Percentiles rank a stretch among this genome's conserved stretches.
Conservation (phyloP, 2,113 vertebrate genomes). For the Pao palembangensis region DNA sequence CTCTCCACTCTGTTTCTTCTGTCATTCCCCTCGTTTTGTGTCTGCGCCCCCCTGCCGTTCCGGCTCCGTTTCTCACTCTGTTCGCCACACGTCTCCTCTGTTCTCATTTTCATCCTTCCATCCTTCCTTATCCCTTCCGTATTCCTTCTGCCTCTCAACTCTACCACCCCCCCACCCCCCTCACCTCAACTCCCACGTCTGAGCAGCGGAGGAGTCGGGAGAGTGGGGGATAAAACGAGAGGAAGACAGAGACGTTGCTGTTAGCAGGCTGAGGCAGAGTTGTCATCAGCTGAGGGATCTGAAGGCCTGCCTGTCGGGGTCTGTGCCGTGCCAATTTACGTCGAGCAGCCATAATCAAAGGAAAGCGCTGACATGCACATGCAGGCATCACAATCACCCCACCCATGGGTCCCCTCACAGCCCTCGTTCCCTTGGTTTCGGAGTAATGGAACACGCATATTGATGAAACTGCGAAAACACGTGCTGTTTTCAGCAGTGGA, state of each 20-base stretch:
- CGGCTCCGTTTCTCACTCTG: conserved; percentile 36
- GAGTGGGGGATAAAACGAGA: conserved; percentile 50
- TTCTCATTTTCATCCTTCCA: conserved; percentile 41
- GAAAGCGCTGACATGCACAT: conserved; percentile 35
- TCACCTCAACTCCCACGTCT: conserved; percentile 68
- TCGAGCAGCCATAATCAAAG: conserved; percentile 72
- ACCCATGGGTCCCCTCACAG: conserved; percentile 29
- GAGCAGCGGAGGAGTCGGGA: conserved; percentile 57
- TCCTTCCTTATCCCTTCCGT: conserved; percentile 45
- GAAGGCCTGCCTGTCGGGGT: conserved; percentile 64
- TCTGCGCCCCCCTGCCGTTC: conserved; percentile 45
- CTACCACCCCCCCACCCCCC: conserved; percentile 37
- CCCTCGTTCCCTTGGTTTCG: conserved; percentile 26
- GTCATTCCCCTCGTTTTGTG: conserved; percentile 30
- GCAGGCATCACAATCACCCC: conserved; percentile 19
- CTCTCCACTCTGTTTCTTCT: conserved; percentile 1
- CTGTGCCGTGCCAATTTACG: conserved; percentile 70
- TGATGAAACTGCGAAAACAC: conserved; percentile 21
- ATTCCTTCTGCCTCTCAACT: conserved; percentile 35
- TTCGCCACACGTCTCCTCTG: conserved; percentile 55
- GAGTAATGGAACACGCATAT: conserved; percentile 25
- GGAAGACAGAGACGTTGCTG: conserved; percentile 57
- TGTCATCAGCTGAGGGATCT: conserved; percentile 74
- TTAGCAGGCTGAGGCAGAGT: conserved; percentile 69
- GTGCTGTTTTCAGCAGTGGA: conserved; percentile 18